Base-by-base conservation (phyloP, 2,113 vertebrate species). In the Chaenogobius annularis region DNA sequence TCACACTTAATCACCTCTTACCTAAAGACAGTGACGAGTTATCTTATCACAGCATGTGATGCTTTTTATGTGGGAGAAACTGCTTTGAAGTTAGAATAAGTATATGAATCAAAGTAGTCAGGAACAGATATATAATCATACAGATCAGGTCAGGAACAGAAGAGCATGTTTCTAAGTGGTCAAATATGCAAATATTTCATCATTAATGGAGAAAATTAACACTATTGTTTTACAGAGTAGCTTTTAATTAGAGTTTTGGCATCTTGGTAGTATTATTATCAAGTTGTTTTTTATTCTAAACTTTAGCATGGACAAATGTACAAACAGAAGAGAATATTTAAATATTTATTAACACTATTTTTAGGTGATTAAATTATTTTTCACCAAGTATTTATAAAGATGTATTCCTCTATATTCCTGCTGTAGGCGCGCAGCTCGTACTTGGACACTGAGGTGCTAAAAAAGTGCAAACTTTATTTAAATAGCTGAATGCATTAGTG, bases 361-460 rank as follows among this genome's bases (percentile, higher is more conserved):
- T 40, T 40, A 7, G 37, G 37, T 9, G 37, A 9, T 40, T 2
- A 40, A 3, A 35, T 35, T 6, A 35, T 35, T 35, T 35, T 35
- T 6, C 35, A 35, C 6, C 35, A 6, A 40, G 37, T 6, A 14
- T 61, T 19, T 17, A 31, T 8, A 43, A 10, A 40, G 5, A 19
- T 66, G 6, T 31, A 65, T 11, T 23, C 61, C 70, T 66, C 59
- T 74, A 43, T 70, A 52, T 64, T 69, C 58, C 22, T 22, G 17
- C 55, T 9, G 63, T 83, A 99, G 92, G 97, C 97, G 3, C 92
- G 97, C 66, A 97, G 96, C 85, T 99, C 97, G 68, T 99, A 99
- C 89, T 94, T 98, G 94, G 96, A 97, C 84, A 96, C 93, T 0
- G 97, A 31, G 26, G 26, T 31, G 26, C n/a, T n/a, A n/a, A n/a